Percentiles rank a stretch among this genome's conserved stretches.
Evolutionary conservation across 2,113 vertebrate genomes (phyloP).

Genomic region (Climacteris rufus): DNA sequence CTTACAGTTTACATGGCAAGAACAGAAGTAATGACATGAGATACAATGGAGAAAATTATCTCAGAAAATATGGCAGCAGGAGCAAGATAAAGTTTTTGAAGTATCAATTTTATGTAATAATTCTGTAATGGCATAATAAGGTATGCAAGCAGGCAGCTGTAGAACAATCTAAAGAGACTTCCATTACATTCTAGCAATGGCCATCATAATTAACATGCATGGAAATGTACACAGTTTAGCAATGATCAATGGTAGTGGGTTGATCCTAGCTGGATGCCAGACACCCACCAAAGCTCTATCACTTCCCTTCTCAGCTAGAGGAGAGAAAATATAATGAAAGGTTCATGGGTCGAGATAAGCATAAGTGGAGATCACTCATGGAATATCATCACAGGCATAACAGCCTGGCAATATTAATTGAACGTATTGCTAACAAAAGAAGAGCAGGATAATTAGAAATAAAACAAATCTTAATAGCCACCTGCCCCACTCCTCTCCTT

Average conservation of each 20-base stretch:
- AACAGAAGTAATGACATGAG: not conserved
- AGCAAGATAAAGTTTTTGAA: not conserved
- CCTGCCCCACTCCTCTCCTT: fast-evolving
- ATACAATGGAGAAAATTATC: not conserved
- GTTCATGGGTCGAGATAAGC: not conserved
- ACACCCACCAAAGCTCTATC: not conserved
- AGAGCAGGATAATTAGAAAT: not conserved
- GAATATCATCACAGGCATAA: not conserved
- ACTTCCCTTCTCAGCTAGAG: not conserved
- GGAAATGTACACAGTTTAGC: not conserved
- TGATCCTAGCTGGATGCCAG: not conserved
- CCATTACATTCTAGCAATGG: not conserved
- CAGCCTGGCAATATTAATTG: not conserved
- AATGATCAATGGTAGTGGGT: not conserved
- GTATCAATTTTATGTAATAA: not conserved
- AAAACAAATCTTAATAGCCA: not conserved
- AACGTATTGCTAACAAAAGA: not conserved
- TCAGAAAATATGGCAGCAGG: not conserved
- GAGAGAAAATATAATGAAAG: not conserved
- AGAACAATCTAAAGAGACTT: not conserved
- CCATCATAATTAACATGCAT: not conserved
- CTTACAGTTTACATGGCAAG: not conserved
- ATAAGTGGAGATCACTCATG: not conserved
- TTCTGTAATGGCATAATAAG: not conserved
- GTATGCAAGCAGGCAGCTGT: not conserved